Conservation (phyloP, 2,797 vertebrate species). For the Schizopygopsis pylzovi region DNA sequence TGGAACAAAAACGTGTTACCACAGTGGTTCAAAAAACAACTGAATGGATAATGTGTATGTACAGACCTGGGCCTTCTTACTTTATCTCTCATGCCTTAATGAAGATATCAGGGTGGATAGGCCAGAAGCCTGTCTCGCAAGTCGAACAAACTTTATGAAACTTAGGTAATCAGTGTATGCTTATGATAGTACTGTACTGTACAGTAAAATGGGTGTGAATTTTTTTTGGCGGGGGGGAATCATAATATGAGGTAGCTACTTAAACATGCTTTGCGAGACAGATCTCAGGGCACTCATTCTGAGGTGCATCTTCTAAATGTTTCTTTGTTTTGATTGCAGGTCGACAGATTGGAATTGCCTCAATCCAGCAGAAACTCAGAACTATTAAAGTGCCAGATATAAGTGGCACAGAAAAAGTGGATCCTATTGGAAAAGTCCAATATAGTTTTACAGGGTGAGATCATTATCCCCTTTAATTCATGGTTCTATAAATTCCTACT, state of each 20-base stretch:
- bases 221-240: not conserved
- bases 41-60: no score
- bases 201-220: not conserved
- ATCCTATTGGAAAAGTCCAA: slow-evolving; percentile 73
- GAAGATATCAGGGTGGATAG: no score
- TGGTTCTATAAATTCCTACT: not conserved
- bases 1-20: not conserved
- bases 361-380: slow-evolving; percentile 72
- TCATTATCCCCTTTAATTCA: not conserved
- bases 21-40: no score
- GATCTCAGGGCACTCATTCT: not conserved
- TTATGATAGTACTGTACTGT: not conserved
- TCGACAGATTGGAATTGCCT: slow-evolving; percentile 71
- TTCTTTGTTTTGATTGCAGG: slow-evolving; percentile 62
- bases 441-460: slow-evolving; percentile 78
- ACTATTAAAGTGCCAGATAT: slow-evolving; percentile 74
- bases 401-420: slow-evolving; percentile 67
- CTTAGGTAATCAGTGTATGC: no score
- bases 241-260: not conserved
- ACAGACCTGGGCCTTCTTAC: no score
- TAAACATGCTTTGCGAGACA: not conserved
- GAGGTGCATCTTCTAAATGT: not conserved
- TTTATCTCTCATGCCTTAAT: no score
- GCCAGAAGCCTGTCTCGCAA: no score
- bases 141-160: no score